Evolutionary conservation across 2,797 vertebrate species (phyloP).

Genomic region (Pantherophis vulpinus): DNA sequence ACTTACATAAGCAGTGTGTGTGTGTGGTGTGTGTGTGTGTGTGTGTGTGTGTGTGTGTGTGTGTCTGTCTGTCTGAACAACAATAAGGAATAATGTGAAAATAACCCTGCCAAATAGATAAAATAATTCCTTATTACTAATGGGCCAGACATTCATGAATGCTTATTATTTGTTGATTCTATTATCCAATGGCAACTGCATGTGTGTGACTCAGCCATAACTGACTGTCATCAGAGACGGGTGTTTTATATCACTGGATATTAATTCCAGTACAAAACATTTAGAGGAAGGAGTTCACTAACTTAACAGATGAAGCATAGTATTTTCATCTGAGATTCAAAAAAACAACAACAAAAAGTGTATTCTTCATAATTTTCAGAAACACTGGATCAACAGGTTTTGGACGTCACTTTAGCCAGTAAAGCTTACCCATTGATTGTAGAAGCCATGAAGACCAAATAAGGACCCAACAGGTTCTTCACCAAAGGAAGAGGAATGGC

Average conservation of each 20-base stretch:
- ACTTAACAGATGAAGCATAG: not conserved
- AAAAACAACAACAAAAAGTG: not conserved
- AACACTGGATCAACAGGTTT: not conserved
- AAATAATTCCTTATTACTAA: not conserved
- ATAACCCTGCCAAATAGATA: not conserved
- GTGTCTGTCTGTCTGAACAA: not conserved
- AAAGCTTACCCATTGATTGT: conserved; percentile 94
- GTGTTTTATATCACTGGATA: not conserved
- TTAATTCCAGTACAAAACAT: not conserved
- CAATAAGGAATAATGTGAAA: not conserved
- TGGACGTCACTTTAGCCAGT: fast-evolving
- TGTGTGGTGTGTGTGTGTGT: too few relatives aligned
- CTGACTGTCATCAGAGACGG: not conserved
- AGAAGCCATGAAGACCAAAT: conserved; percentile 97
- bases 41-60: too few relatives aligned
- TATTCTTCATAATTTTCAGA: not conserved
- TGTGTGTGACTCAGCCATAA: not conserved
- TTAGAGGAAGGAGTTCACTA: not conserved
- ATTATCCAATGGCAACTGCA: not conserved
- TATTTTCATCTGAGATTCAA: not conserved
- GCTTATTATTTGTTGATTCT: not conserved
- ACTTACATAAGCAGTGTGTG: not conserved
- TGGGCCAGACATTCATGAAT: not conserved
- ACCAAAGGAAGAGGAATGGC: conserved; percentile 95
- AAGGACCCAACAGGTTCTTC: conserved; percentile 91